Evolutionary conservation across 2,888 invertebrate species (phyloP), one percentile per base, ranked within the genome.

Genomic region (Eueremaeus valkanovi): DNA sequence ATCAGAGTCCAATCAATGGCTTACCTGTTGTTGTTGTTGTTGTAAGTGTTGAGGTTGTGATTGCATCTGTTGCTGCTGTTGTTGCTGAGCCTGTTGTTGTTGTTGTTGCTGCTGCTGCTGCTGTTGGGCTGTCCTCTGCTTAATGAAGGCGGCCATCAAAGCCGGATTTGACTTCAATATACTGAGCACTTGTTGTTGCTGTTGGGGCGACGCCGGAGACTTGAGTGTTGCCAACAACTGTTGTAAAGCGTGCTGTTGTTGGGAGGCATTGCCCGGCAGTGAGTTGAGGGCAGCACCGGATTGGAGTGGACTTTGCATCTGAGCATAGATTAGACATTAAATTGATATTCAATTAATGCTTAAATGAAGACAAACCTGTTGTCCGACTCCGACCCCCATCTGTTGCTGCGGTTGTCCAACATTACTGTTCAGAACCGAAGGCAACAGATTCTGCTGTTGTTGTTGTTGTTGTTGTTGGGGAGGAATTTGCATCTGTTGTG

Each of bases 111-210:
- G 85, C 72, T 84, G 83, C 70, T 84, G 81, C 76, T 81, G 80
- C 81, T 84, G 85, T 74, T 84, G 85, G 73, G 84, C 83, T 24
- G 45, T 73, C 83, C 92, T 87, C 84, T 93, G 92, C 82, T 94
- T 93, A 79, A 96, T 92, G 83, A 94, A 94, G 74, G 95, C 93
- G 75, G 95, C 93, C 93, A 96, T 95, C 68, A 97, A 87, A 81
- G 92, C 93, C 55, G 96, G 96, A 85, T 95, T 94, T 79, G 92
- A 90, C 85, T 95, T 95, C 78, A 96, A 88, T 82, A 96, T 93
- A 81, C 90, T 89, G 78, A 95, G 86, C 89, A 86, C 82, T 85
- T 92, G 91, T 82, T 91, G 91, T 82, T 96, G 95, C 83, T 96
- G 95, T 82, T 95, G 93, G 79, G 91, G 92, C 72, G 92, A 91